Evolutionary conservation across 2,888 invertebrate genomes (phyloP).

Genomic region (Odontocolon sp.): DNA sequence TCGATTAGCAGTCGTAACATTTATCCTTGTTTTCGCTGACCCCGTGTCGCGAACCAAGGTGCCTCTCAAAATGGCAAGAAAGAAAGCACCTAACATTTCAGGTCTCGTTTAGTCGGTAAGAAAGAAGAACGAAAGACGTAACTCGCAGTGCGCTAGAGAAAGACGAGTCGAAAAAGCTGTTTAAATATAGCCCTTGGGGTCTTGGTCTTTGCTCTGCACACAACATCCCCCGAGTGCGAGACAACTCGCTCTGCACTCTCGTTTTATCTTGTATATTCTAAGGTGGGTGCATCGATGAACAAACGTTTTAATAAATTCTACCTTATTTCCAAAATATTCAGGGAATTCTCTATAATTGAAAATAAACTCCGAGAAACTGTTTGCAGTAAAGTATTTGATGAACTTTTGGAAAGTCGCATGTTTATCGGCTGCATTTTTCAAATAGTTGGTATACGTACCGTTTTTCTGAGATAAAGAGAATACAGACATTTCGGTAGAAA

Average conservation of each 20-base stretch:
- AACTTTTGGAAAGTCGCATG: too few relatives aligned
- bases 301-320: too few relatives aligned
- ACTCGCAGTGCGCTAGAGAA: constrained; percentile 62
- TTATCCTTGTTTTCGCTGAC: constrained; percentile 38
- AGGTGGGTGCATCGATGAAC: too few relatives aligned
- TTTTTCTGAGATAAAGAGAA: too few relatives aligned
- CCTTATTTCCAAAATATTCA: too few relatives aligned
- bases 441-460: too few relatives aligned
- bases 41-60: constrained; percentile 17
- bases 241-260: constrained; percentile 13
- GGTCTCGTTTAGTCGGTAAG: constrained; percentile 31
- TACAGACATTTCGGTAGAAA: too few relatives aligned
- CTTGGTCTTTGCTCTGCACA: constrained; percentile 65
- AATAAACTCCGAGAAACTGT: too few relatives aligned
- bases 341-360: too few relatives aligned
- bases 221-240: constrained; percentile 25
- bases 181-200: constrained; percentile 74
- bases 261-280: too few relatives aligned
- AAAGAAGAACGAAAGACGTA: constrained; percentile 58
- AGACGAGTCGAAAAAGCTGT: constrained; percentile 65
- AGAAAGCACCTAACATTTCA: background rate
- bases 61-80: constrained; percentile 38
- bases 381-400: too few relatives aligned
- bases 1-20: constrained; percentile 50
- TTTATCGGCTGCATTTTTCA: too few relatives aligned